Conservation (phyloP, 1,140 invertebrate species). For the Andricus grossulariae region DNA sequence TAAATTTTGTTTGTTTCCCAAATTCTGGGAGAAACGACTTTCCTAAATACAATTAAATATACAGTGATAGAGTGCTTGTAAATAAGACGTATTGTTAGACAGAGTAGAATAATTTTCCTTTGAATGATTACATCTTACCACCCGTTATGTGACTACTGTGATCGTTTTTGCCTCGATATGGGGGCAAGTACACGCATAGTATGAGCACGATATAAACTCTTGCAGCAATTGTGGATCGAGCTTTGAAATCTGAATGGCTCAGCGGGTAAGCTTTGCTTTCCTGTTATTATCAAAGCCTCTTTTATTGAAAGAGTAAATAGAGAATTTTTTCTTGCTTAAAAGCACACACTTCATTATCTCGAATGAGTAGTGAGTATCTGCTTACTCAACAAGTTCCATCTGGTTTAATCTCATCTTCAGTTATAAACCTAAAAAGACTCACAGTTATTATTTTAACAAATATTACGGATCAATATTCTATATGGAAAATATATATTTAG, state of each 20-base stretch:
- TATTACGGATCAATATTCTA: too few species aligned
- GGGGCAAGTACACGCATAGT: slow-evolving; percentile 50
- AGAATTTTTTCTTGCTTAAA: background rate
- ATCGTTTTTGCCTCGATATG: slow-evolving; percentile 45
- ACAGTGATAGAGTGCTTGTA: too few species aligned
- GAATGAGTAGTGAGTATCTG: slow-evolving; percentile 39
- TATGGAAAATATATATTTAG: too few species aligned
- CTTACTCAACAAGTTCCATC: slow-evolving; percentile 23
- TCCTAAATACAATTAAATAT: too few species aligned
- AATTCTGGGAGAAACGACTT: too few species aligned
- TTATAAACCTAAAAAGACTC: too few species aligned
- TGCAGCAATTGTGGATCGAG: background rate
- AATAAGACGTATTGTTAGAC: too few species aligned
- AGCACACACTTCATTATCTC: background rate
- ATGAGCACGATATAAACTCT: slow-evolving; percentile 41
- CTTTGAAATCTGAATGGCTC: slow-evolving; percentile 47
- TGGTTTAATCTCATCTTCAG: too few species aligned
- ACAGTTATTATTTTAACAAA: too few species aligned
- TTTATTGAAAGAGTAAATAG: background rate
- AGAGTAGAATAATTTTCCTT: too few species aligned
- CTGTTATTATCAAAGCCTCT: background rate
- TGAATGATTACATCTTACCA: slow-evolving; percentile 30
- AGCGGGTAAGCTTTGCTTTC: slow-evolving; percentile 46
- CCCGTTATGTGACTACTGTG: slow-evolving; percentile 42
- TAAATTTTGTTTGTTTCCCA: too few species aligned